These are phyloP conservation scores for Leucosticte australis DNA, from an alignment of 2,113 vertebrate genomes.

Conservation along the genomic window DNA sequence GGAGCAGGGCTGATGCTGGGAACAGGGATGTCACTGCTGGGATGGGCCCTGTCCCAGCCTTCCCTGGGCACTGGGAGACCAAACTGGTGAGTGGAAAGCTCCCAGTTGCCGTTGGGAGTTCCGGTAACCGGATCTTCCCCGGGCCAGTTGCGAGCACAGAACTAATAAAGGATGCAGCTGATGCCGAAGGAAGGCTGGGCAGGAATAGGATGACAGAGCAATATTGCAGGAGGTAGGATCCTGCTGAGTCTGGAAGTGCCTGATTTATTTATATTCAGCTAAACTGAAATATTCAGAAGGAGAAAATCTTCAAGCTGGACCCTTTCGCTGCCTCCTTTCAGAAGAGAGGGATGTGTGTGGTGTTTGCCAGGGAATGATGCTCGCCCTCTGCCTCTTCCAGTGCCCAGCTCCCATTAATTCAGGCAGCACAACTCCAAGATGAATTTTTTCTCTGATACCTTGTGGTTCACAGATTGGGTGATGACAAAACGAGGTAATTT, in stretches of 20 bases:
- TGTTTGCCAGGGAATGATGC: not conserved
- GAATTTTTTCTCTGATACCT: constrained; percentile 9
- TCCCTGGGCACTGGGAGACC: not conserved
- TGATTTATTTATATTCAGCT: constrained; percentile 48
- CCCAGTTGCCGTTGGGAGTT: not conserved
- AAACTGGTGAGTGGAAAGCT: not conserved
- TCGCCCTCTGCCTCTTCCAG: not conserved
- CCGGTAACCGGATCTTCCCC: not conserved
- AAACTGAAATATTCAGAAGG: constrained; percentile 38
- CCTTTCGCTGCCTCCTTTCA: not conserved
- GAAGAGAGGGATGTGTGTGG: not conserved
- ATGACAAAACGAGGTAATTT: constrained; percentile 63
- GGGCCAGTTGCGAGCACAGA: not conserved
- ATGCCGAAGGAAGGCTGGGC: not conserved
- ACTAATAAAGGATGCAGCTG: not conserved
- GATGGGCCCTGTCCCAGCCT: not conserved
- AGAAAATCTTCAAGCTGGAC: not conserved
- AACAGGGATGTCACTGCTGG: not conserved
- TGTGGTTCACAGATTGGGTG: constrained; percentile 46
- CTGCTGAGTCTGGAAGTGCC: constrained; percentile 48
- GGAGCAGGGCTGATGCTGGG: rapidly evolving
- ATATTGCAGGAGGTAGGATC: constrained; percentile 41
- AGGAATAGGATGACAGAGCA: constrained; percentile 60
- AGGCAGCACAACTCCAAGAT: constrained; percentile 2
- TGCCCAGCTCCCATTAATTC: not conserved